Evolutionary conservation across 2,797 vertebrate genomes (phyloP).

Genomic region (Acanthornis magna): DNA sequence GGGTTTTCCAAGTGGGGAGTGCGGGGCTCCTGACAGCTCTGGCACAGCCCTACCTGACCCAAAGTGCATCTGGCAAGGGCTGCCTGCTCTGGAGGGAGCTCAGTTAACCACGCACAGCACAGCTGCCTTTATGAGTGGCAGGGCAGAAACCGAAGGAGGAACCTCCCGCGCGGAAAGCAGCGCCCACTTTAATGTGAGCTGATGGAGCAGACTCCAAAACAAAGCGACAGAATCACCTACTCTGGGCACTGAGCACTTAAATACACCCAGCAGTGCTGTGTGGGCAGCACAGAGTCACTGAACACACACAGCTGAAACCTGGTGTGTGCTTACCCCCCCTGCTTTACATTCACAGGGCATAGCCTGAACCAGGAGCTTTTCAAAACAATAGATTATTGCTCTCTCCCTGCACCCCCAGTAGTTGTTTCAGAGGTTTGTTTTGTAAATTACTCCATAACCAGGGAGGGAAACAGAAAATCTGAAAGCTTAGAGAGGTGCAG

Average conservation of each 20-base stretch:
- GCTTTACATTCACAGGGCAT: neutral
- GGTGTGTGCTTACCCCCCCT: neutral
- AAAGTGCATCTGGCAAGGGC: conserved; percentile 18
- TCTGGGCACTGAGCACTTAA: neutral
- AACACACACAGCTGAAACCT: neutral
- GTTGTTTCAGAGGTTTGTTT: neutral
- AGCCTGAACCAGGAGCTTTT: neutral
- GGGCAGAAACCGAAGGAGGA: conserved; percentile 8
- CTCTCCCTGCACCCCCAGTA: fast-evolving
- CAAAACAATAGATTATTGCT: neutral
- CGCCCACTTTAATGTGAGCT: neutral
- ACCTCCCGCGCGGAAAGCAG: neutral
- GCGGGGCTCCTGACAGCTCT: neutral
- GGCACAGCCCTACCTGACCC: conserved; percentile 2
- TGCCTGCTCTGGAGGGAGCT: neutral
- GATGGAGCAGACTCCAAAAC: neutral
- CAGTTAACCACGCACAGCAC: conserved; percentile 7
- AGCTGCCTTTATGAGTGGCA: conserved; percentile 37
- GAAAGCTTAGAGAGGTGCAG: neutral
- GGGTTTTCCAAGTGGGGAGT: neutral
- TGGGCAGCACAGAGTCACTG: neutral
- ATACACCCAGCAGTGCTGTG: neutral
- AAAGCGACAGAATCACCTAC: neutral
- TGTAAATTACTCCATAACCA: neutral
- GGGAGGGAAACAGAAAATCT: neutral